phyloP scores from a whole-genome alignment of 2,888 invertebrate species.

The Zootermopsis nevadensis region DNA sequence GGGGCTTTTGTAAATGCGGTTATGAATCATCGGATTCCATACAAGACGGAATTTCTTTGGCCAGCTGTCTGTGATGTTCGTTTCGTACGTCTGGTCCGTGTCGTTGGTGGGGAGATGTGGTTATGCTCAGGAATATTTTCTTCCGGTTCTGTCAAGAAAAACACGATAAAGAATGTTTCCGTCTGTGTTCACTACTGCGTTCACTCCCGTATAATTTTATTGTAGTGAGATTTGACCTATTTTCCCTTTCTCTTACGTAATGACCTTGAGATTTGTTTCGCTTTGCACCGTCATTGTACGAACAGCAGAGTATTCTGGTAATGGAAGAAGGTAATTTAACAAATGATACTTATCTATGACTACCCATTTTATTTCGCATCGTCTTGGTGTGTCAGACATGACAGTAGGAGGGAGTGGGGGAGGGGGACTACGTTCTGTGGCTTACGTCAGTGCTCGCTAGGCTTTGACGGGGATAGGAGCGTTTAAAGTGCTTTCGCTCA shows the following conservation, averaged over 20 bases:
- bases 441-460: not conserved
- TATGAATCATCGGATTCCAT: too few species aligned
- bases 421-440: not conserved
- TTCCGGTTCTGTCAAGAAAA: too few species aligned
- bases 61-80: too few species aligned
- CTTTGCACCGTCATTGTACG: not conserved
- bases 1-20: too few species aligned
- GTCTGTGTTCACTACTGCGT: not conserved
- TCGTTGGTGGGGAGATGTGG: too few species aligned
- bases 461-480: not conserved
- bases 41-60: too few species aligned
- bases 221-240: not conserved
- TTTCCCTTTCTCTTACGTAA: not conserved
- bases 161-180: too few species aligned
- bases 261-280: not conserved
- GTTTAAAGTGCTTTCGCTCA: not conserved
- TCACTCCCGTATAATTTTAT: not conserved
- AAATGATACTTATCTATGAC: not conserved
- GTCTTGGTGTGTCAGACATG: not conserved
- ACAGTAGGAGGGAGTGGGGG: not conserved
- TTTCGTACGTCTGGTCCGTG: too few species aligned
- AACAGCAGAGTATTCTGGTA: not conserved
- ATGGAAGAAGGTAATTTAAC: not conserved
- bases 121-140: too few species aligned
- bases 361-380: not conserved